Evolutionary conservation across 2,113 vertebrate genomes (phyloP).

Genomic region (Antechinus stuartii): DNA sequence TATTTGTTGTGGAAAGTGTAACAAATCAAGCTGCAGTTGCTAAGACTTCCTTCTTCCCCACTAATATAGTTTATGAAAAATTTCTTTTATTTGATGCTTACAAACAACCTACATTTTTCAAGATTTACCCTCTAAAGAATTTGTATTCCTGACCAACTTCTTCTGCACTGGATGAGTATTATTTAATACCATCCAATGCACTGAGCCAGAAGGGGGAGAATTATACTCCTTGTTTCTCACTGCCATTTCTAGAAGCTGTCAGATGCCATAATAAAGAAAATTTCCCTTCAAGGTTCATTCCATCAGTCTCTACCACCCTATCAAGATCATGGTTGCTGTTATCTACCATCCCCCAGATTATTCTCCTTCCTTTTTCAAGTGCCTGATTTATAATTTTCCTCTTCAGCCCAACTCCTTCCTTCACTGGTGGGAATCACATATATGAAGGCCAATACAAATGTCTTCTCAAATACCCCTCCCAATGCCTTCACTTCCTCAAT

Average conservation of each 20-base stretch:
- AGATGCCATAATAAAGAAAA: neutral
- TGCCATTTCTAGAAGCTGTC: neutral
- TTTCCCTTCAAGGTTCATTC: neutral
- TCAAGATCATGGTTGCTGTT: neutral
- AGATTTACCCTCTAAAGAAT: neutral
- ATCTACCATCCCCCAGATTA: neutral
- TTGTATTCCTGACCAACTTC: neutral
- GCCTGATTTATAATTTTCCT: neutral
- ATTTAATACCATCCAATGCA: neutral
- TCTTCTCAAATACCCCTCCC: neutral
- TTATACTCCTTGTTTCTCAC: neutral
- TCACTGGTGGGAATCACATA: neutral
- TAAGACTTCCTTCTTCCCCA: neutral
- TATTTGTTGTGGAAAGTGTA: neutral
- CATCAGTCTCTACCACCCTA: neutral
- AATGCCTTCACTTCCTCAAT: neutral
- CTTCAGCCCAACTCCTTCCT: neutral
- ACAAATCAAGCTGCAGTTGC: neutral
- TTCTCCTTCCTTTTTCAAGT: neutral
- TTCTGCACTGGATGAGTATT: neutral
- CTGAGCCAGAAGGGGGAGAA: neutral
- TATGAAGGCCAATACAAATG: neutral
- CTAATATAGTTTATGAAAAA: neutral
- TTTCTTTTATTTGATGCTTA: neutral
- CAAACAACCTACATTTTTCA: neutral